Conservation (phyloP, 2,797 vertebrate genomes). For the Notolabrus celidotus region DNA sequence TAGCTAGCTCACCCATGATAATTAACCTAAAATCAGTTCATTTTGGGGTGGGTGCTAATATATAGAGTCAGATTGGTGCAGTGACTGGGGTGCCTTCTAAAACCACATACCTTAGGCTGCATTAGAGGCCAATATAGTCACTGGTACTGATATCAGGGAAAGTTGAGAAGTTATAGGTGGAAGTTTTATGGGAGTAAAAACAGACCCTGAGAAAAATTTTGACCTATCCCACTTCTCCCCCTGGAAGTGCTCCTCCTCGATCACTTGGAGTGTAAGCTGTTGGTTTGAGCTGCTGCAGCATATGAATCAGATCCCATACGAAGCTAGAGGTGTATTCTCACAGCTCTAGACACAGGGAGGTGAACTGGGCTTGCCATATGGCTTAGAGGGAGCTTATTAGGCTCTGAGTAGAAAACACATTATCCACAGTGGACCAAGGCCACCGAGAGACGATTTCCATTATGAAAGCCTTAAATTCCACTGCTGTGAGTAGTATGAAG, state of each 20-base stretch:
- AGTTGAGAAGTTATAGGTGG: no score
- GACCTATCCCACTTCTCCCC: constrained; percentile 39
- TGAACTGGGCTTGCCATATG: constrained; percentile 63
- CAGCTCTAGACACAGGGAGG: constrained; percentile 48
- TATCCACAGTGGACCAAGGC: constrained; percentile 70
- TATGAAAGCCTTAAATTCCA: constrained; percentile 71
- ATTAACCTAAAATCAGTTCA: no score
- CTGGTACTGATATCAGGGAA: no score
- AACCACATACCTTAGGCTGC: no score
- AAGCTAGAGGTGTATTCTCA: constrained; percentile 55
- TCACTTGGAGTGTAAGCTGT: constrained; percentile 33
- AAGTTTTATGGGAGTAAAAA: no score
- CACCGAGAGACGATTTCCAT: constrained; percentile 64
- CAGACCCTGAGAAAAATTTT: constrained; percentile 42
- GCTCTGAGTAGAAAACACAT: constrained; percentile 71
- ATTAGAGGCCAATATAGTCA: no score
- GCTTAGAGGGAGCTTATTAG: constrained; percentile 73
- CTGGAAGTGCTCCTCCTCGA: constrained; percentile 27
- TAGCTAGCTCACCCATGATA: no score
- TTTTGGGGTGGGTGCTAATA: no score
- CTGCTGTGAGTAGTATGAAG: constrained; percentile 10
- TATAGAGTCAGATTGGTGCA: no score
- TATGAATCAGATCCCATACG: constrained; percentile 51
- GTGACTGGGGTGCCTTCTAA: no score
- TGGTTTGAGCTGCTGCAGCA: constrained; percentile 42